Evolutionary conservation across 2,113 vertebrate species (phyloP).

Genomic region (Rhinopomastus cyanomelas): DNA sequence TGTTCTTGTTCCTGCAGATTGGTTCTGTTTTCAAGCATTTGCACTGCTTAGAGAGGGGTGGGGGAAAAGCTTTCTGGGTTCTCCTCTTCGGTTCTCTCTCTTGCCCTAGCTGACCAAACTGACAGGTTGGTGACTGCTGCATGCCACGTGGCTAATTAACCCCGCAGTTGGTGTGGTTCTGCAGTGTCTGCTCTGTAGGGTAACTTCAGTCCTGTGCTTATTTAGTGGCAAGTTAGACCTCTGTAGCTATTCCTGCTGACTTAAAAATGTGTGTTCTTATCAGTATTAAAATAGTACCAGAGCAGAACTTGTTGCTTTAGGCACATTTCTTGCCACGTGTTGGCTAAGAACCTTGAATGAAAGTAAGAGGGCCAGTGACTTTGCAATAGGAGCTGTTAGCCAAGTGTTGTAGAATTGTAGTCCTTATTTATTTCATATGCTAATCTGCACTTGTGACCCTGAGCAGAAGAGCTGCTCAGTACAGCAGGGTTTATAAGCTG

Average conservation of each 20-base stretch:
- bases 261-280: slow-evolving; percentile 9
- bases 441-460: slow-evolving; percentile 39
- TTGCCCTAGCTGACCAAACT: not conserved
- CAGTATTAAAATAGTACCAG: slow-evolving; percentile 66
- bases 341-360: slow-evolving; percentile 53
- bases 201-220: not conserved
- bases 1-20: not conserved
- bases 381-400: slow-evolving; percentile 19
- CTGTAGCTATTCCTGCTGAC: slow-evolving; percentile 1
- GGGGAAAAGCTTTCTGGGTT: not conserved
- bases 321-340: slow-evolving; percentile 39
- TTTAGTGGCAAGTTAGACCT: not conserved
- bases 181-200: not conserved
- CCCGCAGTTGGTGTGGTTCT: not conserved
- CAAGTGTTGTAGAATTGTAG: slow-evolving; percentile 35
- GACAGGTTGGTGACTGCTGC: not conserved
- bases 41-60: not conserved
- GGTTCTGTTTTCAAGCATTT: not conserved
- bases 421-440: slow-evolving; percentile 63
- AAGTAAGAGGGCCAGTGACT: slow-evolving; percentile 48
- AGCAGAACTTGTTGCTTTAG: slow-evolving; percentile 39
- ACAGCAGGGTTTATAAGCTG: slow-evolving; percentile 33
- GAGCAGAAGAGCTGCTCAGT: slow-evolving; percentile 38
- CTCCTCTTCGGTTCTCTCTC: not conserved
- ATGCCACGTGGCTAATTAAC: not conserved